These are phyloP conservation scores for Micronycteris hirsuta DNA, from an alignment of 2,113 vertebrate species.

Conservation along the genomic window DNA sequence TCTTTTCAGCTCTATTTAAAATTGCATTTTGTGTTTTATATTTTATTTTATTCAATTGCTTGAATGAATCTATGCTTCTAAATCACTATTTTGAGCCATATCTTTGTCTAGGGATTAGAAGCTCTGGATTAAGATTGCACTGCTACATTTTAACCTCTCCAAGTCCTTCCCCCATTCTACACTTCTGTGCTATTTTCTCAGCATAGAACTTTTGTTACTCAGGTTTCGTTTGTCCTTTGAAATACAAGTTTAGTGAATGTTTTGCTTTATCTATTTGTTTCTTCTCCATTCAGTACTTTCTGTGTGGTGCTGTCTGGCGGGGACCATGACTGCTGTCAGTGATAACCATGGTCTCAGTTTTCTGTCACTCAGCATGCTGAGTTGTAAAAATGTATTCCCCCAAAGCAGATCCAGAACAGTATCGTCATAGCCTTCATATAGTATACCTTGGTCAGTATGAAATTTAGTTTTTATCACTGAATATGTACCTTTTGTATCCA, in stretches of 20 bases:
- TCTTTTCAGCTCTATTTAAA: not conserved
- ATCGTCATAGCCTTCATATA: not conserved
- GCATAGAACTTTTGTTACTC: not conserved
- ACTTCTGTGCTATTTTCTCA: not conserved
- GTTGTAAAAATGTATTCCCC: not conserved
- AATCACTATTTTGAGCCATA: not conserved
- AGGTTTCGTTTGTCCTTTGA: not conserved
- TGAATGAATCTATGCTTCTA: not conserved
- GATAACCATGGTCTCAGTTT: not conserved
- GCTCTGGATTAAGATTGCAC: not conserved
- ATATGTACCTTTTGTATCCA: not conserved
- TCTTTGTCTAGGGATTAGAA: not conserved
- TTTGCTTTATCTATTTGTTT: not conserved
- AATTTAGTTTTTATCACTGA: not conserved
- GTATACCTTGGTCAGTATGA: not conserved
- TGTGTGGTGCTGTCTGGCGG: not conserved
- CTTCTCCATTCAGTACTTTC: not conserved
- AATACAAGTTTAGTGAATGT: not conserved
- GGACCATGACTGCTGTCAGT: fast-evolving
- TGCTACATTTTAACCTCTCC: not conserved
- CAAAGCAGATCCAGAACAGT: not conserved
- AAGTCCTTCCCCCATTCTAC: not conserved
- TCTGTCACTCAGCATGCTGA: not conserved
- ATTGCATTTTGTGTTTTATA: not conserved
- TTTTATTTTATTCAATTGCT: not conserved